Evolutionary conservation across 2,888 invertebrate species (phyloP).

Genomic region (Enchytraeus crypticus): DNA sequence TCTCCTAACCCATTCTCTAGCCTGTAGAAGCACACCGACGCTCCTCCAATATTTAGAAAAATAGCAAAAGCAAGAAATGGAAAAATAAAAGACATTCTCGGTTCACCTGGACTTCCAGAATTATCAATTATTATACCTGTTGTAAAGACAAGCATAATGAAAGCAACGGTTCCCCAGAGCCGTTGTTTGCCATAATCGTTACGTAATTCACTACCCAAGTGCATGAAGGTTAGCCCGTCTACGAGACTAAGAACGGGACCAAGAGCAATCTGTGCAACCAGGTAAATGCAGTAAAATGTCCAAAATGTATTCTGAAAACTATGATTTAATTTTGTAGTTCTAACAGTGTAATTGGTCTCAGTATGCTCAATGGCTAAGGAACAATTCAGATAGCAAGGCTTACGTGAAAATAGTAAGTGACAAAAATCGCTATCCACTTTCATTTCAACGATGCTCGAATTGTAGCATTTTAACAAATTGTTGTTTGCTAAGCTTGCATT

Average conservation of each 20-base stretch:
- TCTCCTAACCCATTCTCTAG: background rate
- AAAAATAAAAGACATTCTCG: conserved; percentile 27
- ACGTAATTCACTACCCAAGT: conserved; percentile 69
- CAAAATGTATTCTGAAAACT: conserved; percentile 55
- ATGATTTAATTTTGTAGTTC: too few species aligned
- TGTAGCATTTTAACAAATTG: too few species aligned
- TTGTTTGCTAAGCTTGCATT: too few species aligned
- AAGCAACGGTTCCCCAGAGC: conserved; percentile 78
- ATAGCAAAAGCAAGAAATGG: conserved; percentile 51
- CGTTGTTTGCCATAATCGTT: conserved; percentile 61
- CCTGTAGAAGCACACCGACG: conserved; percentile 55
- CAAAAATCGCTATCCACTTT: too few species aligned
- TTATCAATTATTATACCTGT: conserved; percentile 40
- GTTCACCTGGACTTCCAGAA: background rate
- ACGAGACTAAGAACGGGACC: conserved; percentile 77
- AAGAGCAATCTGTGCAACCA: conserved; percentile 71
- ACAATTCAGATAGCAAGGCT: too few species aligned
- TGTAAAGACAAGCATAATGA: conserved; percentile 53
- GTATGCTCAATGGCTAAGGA: too few species aligned
- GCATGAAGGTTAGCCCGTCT: conserved; percentile 76
- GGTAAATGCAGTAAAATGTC: conserved; percentile 70
- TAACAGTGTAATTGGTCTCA: too few species aligned
- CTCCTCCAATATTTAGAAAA: conserved; percentile 62
- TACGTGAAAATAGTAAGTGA: too few species aligned
- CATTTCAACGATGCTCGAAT: too few species aligned